Percentiles rank a stretch among this genome's conserved stretches.
phyloP scores from a whole-genome alignment of 2,888 invertebrate species.

The Stenodera caucasica region DNA sequence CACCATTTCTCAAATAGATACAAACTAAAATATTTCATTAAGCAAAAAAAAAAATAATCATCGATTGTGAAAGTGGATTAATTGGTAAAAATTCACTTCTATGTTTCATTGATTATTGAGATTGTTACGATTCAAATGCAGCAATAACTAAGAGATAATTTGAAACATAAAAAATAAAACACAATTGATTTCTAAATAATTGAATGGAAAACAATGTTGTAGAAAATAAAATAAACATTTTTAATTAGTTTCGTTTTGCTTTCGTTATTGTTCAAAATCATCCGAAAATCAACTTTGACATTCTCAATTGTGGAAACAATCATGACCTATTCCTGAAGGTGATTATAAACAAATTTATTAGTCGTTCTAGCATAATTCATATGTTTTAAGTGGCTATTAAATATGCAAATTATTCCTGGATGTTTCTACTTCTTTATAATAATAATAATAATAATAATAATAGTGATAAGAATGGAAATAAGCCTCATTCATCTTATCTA shows the following conservation, averaged over 20 bases:
- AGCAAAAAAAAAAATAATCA: too few relatives aligned
- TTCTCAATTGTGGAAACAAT: slow-evolving; percentile 13
- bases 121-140: too few relatives aligned
- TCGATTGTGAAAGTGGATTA: not conserved
- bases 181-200: too few relatives aligned
- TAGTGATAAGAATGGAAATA: not conserved
- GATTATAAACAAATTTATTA: slow-evolving; percentile 21
- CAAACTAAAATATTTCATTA: not conserved
- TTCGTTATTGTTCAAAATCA: not conserved
- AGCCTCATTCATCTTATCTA: not conserved
- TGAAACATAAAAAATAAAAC: too few relatives aligned
- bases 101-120: too few relatives aligned
- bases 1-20: slow-evolving; percentile 11
- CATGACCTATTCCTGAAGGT: slow-evolving; percentile 19
- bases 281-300: slow-evolving; percentile 11
- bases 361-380: slow-evolving; percentile 19
- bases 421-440: slow-evolving; percentile 1
- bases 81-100: too few relatives aligned
- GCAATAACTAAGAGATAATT: too few relatives aligned
- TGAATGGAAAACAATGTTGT: not conserved
- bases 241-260: slow-evolving; percentile 10
- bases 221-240: too few relatives aligned
- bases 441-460: not conserved
- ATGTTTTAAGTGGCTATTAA: slow-evolving; percentile 21
- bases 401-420: slow-evolving; percentile 24